Evolutionary conservation across 2,797 vertebrate species (phyloP).

Genomic region (Lacerta agilis): DNA sequence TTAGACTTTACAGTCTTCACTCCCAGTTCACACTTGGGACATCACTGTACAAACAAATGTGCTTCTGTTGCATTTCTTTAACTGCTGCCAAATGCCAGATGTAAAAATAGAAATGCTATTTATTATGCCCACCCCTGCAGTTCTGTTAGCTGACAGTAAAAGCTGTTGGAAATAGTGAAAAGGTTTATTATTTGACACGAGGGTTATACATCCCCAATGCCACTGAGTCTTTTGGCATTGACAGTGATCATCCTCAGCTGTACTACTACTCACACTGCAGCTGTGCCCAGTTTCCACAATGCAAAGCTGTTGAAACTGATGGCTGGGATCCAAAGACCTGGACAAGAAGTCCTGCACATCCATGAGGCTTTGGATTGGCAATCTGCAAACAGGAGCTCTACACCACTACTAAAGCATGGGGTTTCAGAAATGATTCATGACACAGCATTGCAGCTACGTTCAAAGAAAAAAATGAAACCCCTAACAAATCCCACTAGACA

Average conservation of each 20-base stretch:
- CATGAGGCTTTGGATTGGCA: background rate
- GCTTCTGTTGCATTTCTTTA: constrained; percentile 44
- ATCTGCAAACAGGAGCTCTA: background rate
- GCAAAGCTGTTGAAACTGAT: background rate
- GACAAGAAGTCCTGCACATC: no score
- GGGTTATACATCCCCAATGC: constrained; percentile 16
- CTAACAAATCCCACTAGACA: background rate
- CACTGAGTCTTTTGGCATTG: constrained; percentile 2
- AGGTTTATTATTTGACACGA: background rate
- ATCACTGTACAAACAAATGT: constrained; percentile 47
- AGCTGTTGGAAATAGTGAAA: constrained; percentile 44
- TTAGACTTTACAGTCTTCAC: constrained; percentile 21
- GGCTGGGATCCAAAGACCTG: background rate
- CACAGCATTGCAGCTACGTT: background rate
- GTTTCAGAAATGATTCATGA: background rate
- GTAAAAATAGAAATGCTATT: constrained; percentile 52
- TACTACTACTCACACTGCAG: background rate
- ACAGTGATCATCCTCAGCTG: constrained; percentile 13
- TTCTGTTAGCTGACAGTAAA: constrained; percentile 50
- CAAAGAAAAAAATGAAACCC: background rate
- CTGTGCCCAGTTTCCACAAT: background rate
- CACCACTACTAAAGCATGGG: background rate
- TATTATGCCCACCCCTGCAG: constrained; percentile 31
- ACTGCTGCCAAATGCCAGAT: constrained; percentile 51
- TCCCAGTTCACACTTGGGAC: constrained; percentile 13